Percentiles rank a stretch among this genome's conserved stretches.
phyloP scores from a whole-genome alignment of 2,888 invertebrate genomes.

The Augiades crinisus region DNA sequence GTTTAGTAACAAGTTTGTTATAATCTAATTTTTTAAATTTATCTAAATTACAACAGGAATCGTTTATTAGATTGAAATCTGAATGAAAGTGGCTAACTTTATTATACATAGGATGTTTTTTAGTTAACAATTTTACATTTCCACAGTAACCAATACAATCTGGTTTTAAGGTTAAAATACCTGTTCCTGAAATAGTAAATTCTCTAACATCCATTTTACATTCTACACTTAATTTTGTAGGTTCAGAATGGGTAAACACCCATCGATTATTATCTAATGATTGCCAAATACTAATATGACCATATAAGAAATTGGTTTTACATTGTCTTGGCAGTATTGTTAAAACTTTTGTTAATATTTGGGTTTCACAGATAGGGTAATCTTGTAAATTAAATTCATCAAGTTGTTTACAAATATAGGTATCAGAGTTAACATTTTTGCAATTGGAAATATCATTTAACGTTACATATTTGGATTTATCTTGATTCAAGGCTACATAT shows the following conservation, averaged over 20 bases:
- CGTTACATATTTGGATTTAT: slow-evolving; percentile 1
- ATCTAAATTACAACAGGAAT: slow-evolving; percentile 1
- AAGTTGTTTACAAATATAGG: background rate
- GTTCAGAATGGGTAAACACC: slow-evolving; percentile 3
- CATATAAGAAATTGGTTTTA: slow-evolving; percentile 5
- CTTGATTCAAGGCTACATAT: background rate
- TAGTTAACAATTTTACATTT: slow-evolving; percentile 3
- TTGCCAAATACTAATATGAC: slow-evolving; percentile 2
- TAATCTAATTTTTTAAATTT: background rate
- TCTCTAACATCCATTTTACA: background rate
- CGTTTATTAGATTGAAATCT: slow-evolving; percentile 7
- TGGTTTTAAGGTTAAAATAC: slow-evolving; percentile 6
- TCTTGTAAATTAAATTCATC: background rate
- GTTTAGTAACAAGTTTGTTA: background rate
- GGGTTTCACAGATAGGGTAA: slow-evolving; percentile 11
- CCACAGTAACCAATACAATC: slow-evolving; percentile 3
- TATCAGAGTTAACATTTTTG: background rate
- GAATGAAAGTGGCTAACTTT: too few species aligned
- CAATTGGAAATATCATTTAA: background rate
- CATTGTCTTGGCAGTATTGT: background rate
- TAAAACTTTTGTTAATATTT: background rate
- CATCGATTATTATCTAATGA: slow-evolving; percentile 2
- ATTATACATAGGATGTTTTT: too few species aligned
- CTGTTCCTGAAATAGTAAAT: slow-evolving; percentile 5
- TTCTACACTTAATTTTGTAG: background rate